A percentile compares a stretch with the other conserved stretches of the same genome.
Evolutionary conservation across 1,140 invertebrate genomes (phyloP).

Genomic region (Stegodyphus dumicola): DNA sequence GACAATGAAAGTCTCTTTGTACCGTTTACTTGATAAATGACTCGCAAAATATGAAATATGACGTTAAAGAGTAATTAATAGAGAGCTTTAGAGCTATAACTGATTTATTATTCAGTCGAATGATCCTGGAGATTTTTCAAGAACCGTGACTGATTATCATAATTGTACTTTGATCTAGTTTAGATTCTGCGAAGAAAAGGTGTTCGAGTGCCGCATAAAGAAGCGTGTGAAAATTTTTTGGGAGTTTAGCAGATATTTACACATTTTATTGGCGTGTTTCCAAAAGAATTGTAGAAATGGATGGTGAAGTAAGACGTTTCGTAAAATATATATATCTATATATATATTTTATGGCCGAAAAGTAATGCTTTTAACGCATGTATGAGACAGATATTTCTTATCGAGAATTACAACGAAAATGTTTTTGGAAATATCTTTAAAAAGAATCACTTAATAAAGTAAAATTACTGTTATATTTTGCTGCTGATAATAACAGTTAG

Average conservation of each 20-base stretch:
- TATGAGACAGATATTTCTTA: no score
- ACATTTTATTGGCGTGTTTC: constrained; percentile 21
- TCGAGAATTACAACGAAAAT: no score
- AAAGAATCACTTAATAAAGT: no score
- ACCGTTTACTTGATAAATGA: constrained; percentile 13
- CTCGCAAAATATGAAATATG: constrained; percentile 10
- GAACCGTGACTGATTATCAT: constrained; percentile 39
- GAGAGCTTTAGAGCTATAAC: constrained; percentile 4
- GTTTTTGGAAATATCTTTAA: no score
- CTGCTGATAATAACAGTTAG: no score
- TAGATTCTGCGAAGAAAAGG: not conserved
- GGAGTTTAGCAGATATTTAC: not conserved
- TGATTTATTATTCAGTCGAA: constrained; percentile 32
- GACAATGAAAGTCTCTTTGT: no score
- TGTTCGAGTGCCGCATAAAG: not conserved
- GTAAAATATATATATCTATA: no score
- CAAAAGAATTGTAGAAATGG: not conserved
- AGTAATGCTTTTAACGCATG: no score
- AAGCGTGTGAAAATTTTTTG: not conserved
- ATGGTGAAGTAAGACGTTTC: no score
- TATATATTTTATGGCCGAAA: no score
- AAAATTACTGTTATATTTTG: no score
- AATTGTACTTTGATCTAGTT: constrained; percentile 45
- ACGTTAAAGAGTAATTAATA: constrained; percentile 15
- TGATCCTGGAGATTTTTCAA: constrained; percentile 9